Conservation (phyloP, 2,113 vertebrate species). For the Murina feae region DNA sequence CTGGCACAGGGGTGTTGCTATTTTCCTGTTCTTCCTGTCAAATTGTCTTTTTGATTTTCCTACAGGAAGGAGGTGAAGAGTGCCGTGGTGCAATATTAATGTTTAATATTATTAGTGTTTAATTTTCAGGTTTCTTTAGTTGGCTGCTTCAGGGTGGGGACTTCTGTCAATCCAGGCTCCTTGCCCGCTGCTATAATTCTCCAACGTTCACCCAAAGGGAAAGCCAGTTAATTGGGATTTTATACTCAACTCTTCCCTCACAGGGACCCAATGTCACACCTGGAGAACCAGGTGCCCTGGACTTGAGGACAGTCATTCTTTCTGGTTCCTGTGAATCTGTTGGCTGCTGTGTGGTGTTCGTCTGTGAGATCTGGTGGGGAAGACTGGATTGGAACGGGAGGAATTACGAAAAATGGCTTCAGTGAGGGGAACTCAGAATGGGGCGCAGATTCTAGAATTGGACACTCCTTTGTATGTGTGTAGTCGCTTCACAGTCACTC, state of each 20-base stretch:
- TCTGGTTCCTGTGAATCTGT: background rate
- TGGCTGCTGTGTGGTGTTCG: background rate
- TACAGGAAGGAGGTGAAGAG: background rate
- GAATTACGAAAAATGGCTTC: background rate
- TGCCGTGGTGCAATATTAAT: background rate
- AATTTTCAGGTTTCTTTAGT: background rate
- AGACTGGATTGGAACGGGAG: background rate
- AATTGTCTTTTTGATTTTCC: background rate
- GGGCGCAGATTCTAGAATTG: background rate
- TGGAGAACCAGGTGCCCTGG: background rate
- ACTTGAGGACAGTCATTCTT: background rate
- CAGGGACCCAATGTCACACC: background rate
- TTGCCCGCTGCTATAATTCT: background rate
- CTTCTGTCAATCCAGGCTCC: background rate
- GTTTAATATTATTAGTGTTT: constrained; percentile 8
- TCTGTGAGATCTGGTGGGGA: background rate
- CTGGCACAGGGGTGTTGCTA: background rate
- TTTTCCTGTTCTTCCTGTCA: background rate
- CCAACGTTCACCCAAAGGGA: constrained; percentile 1
- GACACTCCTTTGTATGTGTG: rapidly evolving
- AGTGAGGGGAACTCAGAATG: background rate
- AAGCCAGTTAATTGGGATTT: background rate
- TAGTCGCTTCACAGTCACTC: background rate
- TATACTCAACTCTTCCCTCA: background rate
- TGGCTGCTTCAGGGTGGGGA: background rate